Evolutionary conservation across 2,888 invertebrate species (phyloP), one percentile per base, ranked within the genome.

Genomic region (Perizoma flavofasciatum): DNA sequence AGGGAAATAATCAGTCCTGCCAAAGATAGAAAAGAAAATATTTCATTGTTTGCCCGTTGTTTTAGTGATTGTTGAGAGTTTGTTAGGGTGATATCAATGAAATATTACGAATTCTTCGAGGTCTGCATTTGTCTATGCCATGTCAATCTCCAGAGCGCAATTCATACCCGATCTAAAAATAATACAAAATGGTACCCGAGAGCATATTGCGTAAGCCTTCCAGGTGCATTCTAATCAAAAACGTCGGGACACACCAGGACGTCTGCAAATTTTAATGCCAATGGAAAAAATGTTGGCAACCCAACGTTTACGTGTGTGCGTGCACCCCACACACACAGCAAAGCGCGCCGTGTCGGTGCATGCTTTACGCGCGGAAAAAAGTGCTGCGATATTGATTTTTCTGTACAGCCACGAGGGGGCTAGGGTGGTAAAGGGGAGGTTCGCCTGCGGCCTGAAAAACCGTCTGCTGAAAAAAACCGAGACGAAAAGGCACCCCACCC

Each of bases 331-430:
- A 77, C 86, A 85, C 87, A 83, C 82, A 75, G 55, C 6, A 61
- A 61, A 67, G 54, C 58, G 57, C 65, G 66, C 76, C 79, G 79
- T 86, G 89, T 88, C 89, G 89, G 89, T 92, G 91, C 91, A 92
- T 92, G 92, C 88, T 92, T 92, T 92, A 92, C 92, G 92, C 91
- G 90, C 86, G 89, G 91, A 92, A 92, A 92, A 92, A 92, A 92
- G 88, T 90, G 92, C 92, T 92, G 92, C 92, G 92, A 90, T 92
- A 92, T 92, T 92, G 92, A 92, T 92, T 92, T 92, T 92, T 89
- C 92, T 88, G 87, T 88, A 88, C 89, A 85, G 88, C 85, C 82
- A 83, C 75, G 85, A 75, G 82, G 81, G 80, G 75, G 70, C 55
- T 66, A 69, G 74, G 80, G 78, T 66, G 74, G 73, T 63, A 68